Conservation (phyloP, 1,140 invertebrate genomes). For the Psilanteris sp. region DNA sequence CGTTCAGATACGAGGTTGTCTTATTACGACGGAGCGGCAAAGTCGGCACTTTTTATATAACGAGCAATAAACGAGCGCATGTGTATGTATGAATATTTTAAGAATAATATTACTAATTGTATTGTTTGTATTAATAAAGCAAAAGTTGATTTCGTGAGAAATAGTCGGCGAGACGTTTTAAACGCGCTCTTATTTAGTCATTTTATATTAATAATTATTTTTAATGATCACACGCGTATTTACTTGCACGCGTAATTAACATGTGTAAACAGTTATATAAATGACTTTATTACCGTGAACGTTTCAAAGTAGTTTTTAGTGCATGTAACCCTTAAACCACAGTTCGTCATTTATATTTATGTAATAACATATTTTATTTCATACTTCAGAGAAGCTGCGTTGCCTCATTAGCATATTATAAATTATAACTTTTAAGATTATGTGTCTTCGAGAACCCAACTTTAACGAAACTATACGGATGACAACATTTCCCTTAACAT, state of each 20-base stretch:
- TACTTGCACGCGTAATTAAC: conserved; percentile 27
- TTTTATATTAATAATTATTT: not conserved
- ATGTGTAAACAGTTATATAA: conserved; percentile 27
- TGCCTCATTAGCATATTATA: conserved; percentile 36
- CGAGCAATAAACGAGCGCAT: too few relatives aligned
- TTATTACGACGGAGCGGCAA: too few relatives aligned
- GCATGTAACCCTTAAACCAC: conserved; percentile 22
- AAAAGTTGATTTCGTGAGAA: too few relatives aligned
- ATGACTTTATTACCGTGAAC: conserved; percentile 23
- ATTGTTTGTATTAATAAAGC: too few relatives aligned
- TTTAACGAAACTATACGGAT: not conserved
- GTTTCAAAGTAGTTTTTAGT: conserved; percentile 32
- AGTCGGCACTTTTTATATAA: too few relatives aligned
- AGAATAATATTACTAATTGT: too few relatives aligned
- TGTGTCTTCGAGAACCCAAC: conserved; percentile 1
- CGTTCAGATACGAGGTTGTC: too few relatives aligned
- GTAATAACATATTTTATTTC: conserved; percentile 47
- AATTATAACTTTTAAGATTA: conserved; percentile 32
- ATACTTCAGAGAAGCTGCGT: conserved; percentile 18
- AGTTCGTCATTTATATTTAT: conserved; percentile 36
- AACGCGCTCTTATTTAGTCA: too few relatives aligned
- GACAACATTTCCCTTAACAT: conserved; percentile 1
- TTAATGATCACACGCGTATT: conserved; percentile 14
- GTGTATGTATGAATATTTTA: too few relatives aligned
- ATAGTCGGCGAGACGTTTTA: too few relatives aligned